Conservation (phyloP, 1,140 invertebrate genomes). For the Hylaeus anthracinus region DNA sequence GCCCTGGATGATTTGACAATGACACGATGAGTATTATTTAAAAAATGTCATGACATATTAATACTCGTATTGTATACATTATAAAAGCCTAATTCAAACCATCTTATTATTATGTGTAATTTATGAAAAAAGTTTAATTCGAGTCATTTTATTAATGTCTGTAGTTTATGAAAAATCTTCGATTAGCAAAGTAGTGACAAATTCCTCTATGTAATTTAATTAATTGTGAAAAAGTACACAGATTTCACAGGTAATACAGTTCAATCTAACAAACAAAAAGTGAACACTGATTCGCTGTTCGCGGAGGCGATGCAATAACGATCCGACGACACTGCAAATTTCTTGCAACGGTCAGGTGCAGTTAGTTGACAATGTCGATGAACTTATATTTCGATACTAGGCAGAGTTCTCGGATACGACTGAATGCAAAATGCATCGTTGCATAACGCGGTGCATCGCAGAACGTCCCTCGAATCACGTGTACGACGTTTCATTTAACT, state of each 20-base stretch:
- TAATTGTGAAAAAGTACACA: not conserved
- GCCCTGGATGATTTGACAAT: too few relatives aligned
- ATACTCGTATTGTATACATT: too few relatives aligned
- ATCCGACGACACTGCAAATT: conserved; percentile 59
- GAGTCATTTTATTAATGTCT: too few relatives aligned
- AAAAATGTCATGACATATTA: too few relatives aligned
- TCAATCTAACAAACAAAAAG: not conserved
- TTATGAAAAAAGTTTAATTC: too few relatives aligned
- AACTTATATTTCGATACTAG: conserved; percentile 52
- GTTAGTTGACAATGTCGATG: conserved; percentile 59
- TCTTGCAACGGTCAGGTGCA: conserved; percentile 58
- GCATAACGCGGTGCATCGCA: conserved; percentile 49
- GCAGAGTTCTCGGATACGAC: conserved; percentile 51
- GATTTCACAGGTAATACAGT: not conserved
- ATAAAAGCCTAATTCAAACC: too few relatives aligned
- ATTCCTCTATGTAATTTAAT: too few relatives aligned
- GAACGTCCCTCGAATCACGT: not conserved
- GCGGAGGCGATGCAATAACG: not conserved
- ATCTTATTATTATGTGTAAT: too few relatives aligned
- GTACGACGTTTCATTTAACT: not conserved
- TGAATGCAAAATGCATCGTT: conserved; percentile 65
- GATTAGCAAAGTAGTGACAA: too few relatives aligned
- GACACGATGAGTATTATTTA: too few relatives aligned
- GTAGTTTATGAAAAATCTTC: too few relatives aligned
- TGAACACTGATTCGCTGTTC: not conserved